Base-by-base conservation (phyloP, 2,113 vertebrate genomes). In the Cisticola juncidis region DNA sequence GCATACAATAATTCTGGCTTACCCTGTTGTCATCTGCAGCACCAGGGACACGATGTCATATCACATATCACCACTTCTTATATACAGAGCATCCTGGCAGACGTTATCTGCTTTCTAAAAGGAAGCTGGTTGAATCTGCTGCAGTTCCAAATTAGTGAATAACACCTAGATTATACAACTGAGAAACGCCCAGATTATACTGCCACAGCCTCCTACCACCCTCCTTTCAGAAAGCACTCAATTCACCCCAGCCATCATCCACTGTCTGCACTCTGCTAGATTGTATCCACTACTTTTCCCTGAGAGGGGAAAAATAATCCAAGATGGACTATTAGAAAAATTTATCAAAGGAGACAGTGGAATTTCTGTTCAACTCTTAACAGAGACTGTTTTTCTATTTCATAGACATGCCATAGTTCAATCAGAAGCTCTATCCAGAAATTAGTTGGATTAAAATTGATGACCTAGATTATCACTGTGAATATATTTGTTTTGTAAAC, bases 401-500 rank as follows among this genome's bases (percentile, higher is more conserved):
- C 45, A 31, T 8, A 70, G 25, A 47, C 7, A 31, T 72, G 33
- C 29, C 29, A 15, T 84, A 62, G 54, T 72, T 80, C 50, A 66
- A 35, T 68, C 56, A 77, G 50, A 90, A 77, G 12, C 35, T 88
- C 90, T 57, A 47, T 58, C 33, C 29, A 93, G 50, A 78, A 94
- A 95, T 85, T 72, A 44, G 70, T 3, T 83, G 44, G 81, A 92
- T 96, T 95, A 87, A 97, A 93, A 88, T 1, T 85, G 57, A 81
- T 96, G 90, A 69, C 89, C 56, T 86, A 94, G 80, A 90, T 94
- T 94, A 91, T 65, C 42, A 66, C 23, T 66, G 45, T 61, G 74
- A 87, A 90, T 94, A 9, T 90, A 80, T 85, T 82, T 94, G 51
- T 86, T 91, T 91, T 96, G 87, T 61, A 91, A 87, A 62, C 62